Conservation (phyloP, 2,113 vertebrate genomes). For the Chaetura pelagica region DNA sequence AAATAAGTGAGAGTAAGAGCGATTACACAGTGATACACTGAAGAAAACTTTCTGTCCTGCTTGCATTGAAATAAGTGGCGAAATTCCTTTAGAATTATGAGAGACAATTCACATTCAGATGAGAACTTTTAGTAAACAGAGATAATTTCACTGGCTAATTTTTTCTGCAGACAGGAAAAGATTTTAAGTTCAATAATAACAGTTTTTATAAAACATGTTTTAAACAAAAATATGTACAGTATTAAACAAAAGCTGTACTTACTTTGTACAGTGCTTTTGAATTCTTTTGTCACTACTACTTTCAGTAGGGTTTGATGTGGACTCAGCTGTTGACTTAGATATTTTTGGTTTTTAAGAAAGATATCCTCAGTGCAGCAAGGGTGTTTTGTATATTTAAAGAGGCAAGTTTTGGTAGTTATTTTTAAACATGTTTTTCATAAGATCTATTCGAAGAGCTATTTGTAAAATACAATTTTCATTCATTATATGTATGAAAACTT, state of each 20-base stretch:
- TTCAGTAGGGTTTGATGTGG: slow-evolving; percentile 60
- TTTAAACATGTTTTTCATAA: slow-evolving; percentile 73
- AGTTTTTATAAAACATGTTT: slow-evolving; percentile 75
- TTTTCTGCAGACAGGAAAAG: slow-evolving; percentile 55
- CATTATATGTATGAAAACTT: slow-evolving; percentile 73
- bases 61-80: not conserved
- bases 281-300: slow-evolving; percentile 70
- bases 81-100: not conserved
- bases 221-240: slow-evolving; percentile 43
- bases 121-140: not conserved
- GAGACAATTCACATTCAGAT: not conserved
- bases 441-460: slow-evolving; percentile 68
- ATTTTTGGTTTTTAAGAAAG: slow-evolving; percentile 64
- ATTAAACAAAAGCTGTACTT: slow-evolving; percentile 49
- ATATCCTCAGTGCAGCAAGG: slow-evolving; percentile 42
- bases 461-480: slow-evolving; percentile 73
- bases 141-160: not conserved
- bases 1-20: not conserved
- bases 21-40: not conserved
- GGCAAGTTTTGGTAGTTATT: slow-evolving; percentile 75
- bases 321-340: slow-evolving; percentile 34
- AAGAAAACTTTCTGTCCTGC: not conserved
- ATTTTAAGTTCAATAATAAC: slow-evolving; percentile 18
- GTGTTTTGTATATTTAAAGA: slow-evolving; percentile 77
- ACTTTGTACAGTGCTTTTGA: slow-evolving; percentile 66